Conservation (phyloP, 2,113 vertebrate genomes). For the Corvus moneduloides region DNA sequence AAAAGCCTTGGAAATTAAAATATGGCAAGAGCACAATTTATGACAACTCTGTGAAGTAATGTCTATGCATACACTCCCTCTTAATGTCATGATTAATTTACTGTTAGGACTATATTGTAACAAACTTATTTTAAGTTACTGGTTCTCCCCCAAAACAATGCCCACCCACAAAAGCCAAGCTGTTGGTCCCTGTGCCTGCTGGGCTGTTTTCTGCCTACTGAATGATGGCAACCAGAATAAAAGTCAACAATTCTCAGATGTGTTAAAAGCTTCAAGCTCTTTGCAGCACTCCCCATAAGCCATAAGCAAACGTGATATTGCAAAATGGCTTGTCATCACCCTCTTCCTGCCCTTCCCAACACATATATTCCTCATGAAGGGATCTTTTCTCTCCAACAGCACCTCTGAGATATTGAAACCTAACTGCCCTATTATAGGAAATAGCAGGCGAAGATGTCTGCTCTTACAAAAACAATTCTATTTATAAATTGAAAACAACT, state of each 20-base stretch:
- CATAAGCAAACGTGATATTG: slow-evolving; percentile 18
- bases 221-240: slow-evolving; percentile 5
- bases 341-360: slow-evolving; percentile 41
- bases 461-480: slow-evolving; percentile 3
- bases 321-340: slow-evolving; percentile 40
- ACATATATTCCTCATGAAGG: slow-evolving; percentile 8
- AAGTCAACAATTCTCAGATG: slow-evolving; percentile 22
- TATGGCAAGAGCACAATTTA: slow-evolving; percentile 61
- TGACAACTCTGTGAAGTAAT: slow-evolving; percentile 73
- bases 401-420: slow-evolving; percentile 2
- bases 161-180: not conserved
- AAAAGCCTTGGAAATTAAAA: slow-evolving; percentile 69
- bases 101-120: slow-evolving; percentile 62
- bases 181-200: not conserved
- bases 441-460: not conserved
- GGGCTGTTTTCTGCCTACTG: not conserved
- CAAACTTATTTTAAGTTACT: slow-evolving; percentile 54
- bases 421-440: not conserved
- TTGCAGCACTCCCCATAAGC: not conserved
- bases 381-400: slow-evolving; percentile 21
- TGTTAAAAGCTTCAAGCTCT: slow-evolving; percentile 36
- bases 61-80: slow-evolving; percentile 63
- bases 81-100: slow-evolving; percentile 76
- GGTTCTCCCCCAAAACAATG: slow-evolving; percentile 49
- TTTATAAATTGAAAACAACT: slow-evolving; percentile 14